These are phyloP conservation scores for Phoxinus phoxinus DNA, from an alignment of 2,113 vertebrate genomes.

Conservation along the genomic window DNA sequence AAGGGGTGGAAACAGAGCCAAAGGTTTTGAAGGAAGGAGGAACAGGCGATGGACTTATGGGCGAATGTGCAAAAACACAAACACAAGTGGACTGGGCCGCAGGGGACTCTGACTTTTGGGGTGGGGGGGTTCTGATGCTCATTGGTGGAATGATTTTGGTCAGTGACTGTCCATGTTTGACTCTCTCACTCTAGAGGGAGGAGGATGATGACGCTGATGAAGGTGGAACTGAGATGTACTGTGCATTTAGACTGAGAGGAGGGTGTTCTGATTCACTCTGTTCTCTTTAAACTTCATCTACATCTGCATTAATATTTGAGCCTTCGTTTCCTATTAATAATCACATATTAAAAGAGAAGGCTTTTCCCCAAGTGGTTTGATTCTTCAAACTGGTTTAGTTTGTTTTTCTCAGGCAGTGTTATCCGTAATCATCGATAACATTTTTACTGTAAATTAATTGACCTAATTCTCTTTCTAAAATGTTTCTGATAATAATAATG, in stretches of 20 bases:
- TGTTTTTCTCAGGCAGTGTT: constrained; percentile 52
- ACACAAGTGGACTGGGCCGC: constrained; percentile 25
- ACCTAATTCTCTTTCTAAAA: constrained; percentile 22
- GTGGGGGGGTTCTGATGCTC: constrained; percentile 28
- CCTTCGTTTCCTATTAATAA: constrained; percentile 53
- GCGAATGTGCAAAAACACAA: constrained; percentile 56
- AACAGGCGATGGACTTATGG: constrained; percentile 33
- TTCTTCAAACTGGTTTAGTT: constrained; percentile 79
- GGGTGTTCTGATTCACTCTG: constrained; percentile 27
- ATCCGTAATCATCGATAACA: constrained; percentile 47
- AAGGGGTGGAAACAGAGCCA: background rate
- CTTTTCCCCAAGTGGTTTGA: constrained; percentile 77
- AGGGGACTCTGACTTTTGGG: constrained; percentile 16
- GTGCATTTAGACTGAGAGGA: constrained; percentile 29
- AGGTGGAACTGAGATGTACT: constrained; percentile 28
- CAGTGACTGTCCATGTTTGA: background rate
- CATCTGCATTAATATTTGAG: constrained; percentile 45
- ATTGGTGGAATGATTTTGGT: constrained; percentile 43
- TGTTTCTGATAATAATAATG: constrained; percentile 20
- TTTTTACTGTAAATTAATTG: constrained; percentile 48
- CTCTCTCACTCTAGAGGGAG: constrained; percentile 9
- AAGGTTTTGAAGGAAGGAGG: constrained; percentile 24
- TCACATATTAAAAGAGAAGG: constrained; percentile 68
- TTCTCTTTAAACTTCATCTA: constrained; percentile 43
- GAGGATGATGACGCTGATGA: constrained; percentile 12